These are phyloP conservation scores for Hymenochirus boettgeri DNA, from an alignment of 2,113 vertebrate genomes.

Conservation along the genomic window DNA sequence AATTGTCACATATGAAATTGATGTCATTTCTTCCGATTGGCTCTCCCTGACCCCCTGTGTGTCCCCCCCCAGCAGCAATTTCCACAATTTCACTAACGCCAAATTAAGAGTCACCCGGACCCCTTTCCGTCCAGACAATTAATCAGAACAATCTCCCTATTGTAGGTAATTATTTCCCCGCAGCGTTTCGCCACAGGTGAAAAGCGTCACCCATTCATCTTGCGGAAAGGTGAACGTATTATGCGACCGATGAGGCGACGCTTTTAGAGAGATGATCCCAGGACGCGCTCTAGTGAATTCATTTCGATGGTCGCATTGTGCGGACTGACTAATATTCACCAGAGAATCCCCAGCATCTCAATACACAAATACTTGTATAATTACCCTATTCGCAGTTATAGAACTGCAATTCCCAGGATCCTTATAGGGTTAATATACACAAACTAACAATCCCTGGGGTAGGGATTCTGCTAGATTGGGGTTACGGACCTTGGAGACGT, in stretches of 20 bases:
- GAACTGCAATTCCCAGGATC: too few relatives aligned
- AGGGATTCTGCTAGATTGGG: too few relatives aligned
- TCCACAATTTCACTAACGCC: conserved; percentile 48
- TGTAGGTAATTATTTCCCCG: conserved; percentile 48
- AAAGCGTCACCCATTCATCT: conserved; percentile 27
- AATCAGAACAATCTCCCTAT: conserved; percentile 52
- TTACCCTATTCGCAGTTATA: too few relatives aligned
- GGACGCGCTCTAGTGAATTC: too few relatives aligned
- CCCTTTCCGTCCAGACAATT: conserved; percentile 53
- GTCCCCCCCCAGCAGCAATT: conserved; percentile 50
- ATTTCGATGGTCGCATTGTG: too few relatives aligned
- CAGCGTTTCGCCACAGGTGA: conserved; percentile 41
- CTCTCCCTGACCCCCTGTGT: conserved; percentile 43
- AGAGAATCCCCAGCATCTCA: too few relatives aligned
- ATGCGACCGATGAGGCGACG: conserved; percentile 5
- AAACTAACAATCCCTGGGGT: too few relatives aligned
- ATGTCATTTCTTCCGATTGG: conserved; percentile 41
- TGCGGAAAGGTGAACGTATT: conserved; percentile 2
- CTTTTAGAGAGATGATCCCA: conserved; percentile 23
- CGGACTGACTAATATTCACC: too few relatives aligned
- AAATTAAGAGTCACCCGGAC: conserved; percentile 46
- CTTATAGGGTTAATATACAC: too few relatives aligned
- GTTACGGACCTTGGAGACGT: too few relatives aligned
- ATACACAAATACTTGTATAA: too few relatives aligned
- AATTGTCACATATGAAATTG: conserved; percentile 47